Evolutionary conservation across 2,888 invertebrate genomes (phyloP), one percentile per base, ranked within the genome.

Genomic region (Eurytoma adleriae): DNA sequence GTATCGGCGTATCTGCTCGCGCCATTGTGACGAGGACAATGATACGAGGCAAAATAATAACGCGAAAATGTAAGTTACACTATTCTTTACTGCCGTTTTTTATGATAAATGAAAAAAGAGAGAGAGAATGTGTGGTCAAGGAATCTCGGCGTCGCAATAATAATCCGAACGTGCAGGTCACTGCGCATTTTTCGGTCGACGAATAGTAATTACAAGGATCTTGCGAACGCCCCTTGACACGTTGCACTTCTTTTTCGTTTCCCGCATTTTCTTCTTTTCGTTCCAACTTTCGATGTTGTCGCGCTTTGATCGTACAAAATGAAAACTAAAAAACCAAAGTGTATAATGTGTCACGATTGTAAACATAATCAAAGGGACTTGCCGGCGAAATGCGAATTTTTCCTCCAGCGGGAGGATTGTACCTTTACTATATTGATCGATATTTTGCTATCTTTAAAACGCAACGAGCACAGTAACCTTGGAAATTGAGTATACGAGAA

Each of bases 221-320:
- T 40, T 48, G 56, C 66, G 48, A 66, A 66, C 14, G n/a, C 56
- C 56, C 20, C 66, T 66, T 24, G 66, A 71, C 61, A 40, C 48
- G 16, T 54, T 54, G 54, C 16, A 13, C 4, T 24, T 4, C 54
- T 18, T 52, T n/a, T 14, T 20, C 20, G 2, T 2, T 20, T 40
- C 30, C 27, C 5, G 13, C 20, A 48, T 12, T 27, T 18, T 52
- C 18, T 48, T 40, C 40, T 59, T 75, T 68, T 68, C 4, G 27
- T 68, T 61, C 52, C 14, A 48, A 20, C 52, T 52, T 75, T 54
- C 61, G 24, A 69, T 69, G 62, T 69, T 14, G 62, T 56, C 27
- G 69, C 76, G 56, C 69, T 76, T 69, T 76, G 54, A 62, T 62
- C 76, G 76, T 76, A 59, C 66, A 73, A 54, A 69, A 54, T n/a